Evolutionary conservation across 2,888 invertebrate genomes (phyloP).

Genomic region (Xanthia icteritia): DNA sequence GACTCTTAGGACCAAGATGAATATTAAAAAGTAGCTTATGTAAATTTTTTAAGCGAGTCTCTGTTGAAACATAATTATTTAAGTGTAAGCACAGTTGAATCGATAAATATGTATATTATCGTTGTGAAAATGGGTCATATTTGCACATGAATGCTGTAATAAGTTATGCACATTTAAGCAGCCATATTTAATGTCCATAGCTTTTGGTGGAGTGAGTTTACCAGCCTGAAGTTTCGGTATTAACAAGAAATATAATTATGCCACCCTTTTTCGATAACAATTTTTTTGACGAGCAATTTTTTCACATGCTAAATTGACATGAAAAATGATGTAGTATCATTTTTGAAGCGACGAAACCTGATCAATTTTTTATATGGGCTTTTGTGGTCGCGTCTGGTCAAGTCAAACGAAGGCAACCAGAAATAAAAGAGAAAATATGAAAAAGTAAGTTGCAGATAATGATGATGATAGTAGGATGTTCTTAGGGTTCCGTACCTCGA

Average conservation of each 20-base stretch:
- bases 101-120: conserved; percentile 61
- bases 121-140: conserved; percentile 53
- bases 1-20: conserved; percentile 5
- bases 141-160: conserved; percentile 62
- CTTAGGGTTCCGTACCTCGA: too few relatives aligned
- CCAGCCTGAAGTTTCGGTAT: conserved; percentile 4
- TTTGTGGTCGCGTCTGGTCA: conserved; percentile 26
- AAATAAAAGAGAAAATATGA: neutral
- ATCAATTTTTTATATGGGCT: conserved; percentile 36
- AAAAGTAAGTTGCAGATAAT: neutral
- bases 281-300: conserved; percentile 23
- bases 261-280: conserved; percentile 13
- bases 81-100: conserved; percentile 23
- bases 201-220: conserved; percentile 38
- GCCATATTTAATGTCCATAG: conserved; percentile 44
- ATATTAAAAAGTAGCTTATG: conserved; percentile 35
- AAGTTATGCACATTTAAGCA: conserved; percentile 62
- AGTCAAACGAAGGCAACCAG: neutral
- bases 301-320: conserved; percentile 47
- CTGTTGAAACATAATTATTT: conserved; percentile 27
- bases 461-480: neutral
- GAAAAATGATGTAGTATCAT: conserved; percentile 53
- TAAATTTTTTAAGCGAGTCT: conserved; percentile 33
- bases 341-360: conserved; percentile 31
- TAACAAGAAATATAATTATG: conserved; percentile 15